A percentile compares a stretch with the other conserved stretches of the same genome.
Evolutionary conservation across 2,113 vertebrate genomes (phyloP).

Genomic region (Oncorhynchus gorbuscha): DNA sequence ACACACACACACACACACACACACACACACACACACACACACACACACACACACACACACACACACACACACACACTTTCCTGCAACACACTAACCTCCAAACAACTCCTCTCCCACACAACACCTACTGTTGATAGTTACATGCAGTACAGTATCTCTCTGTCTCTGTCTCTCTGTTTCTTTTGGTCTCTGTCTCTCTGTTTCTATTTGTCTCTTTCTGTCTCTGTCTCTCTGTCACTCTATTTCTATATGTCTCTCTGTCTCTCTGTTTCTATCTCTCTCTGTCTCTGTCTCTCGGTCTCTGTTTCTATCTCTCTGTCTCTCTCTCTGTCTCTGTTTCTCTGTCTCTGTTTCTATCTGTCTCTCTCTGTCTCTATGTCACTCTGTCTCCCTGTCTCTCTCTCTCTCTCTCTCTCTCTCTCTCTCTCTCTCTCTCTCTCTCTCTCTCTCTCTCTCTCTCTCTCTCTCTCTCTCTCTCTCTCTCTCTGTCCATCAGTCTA

Average conservation of each 20-base stretch:
- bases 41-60: not conserved
- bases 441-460: not conserved
- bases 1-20: not conserved
- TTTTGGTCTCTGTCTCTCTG: too few species aligned
- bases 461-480: not conserved
- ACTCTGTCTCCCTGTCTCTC: too few species aligned
- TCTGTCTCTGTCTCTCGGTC: not conserved
- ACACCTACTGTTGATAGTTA: not conserved
- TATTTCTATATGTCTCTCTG: not conserved
- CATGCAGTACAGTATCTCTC: not conserved
- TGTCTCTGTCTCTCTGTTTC: not conserved
- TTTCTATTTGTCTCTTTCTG: too few species aligned
- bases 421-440: not conserved
- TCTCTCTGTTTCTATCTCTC: not conserved
- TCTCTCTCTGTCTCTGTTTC: too few species aligned
- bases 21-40: not conserved
- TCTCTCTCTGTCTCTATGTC: too few species aligned
- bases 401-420: not conserved
- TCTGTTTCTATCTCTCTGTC: too few species aligned
- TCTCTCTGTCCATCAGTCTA: not conserved
- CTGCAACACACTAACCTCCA: too few species aligned
- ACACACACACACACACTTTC: not conserved
- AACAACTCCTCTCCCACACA: not conserved
- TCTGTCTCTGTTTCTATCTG: too few species aligned
- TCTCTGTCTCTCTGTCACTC: too few species aligned